Percentiles rank a stretch among this genome's conserved stretches.
These are phyloP conservation scores for Malaclemys terrapin DNA, from an alignment of 2,113 vertebrate species.

Conservation along the genomic window DNA sequence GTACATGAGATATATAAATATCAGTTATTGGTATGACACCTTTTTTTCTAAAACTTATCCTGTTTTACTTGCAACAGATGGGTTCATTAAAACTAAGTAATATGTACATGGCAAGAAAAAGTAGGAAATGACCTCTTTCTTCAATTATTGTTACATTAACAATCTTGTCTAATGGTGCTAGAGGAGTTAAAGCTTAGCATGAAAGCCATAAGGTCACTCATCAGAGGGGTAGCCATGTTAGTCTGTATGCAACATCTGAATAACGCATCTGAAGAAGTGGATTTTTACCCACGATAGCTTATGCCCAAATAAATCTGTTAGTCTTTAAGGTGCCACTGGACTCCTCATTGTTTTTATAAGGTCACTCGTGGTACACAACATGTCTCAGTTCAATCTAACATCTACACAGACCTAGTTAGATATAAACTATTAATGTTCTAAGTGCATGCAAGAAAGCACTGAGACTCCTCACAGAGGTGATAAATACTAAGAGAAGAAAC, in stretches of 20 bases:
- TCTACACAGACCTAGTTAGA: background rate
- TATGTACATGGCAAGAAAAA: fast-evolving
- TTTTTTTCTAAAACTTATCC: background rate
- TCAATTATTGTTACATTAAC: background rate
- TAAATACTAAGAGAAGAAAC: background rate
- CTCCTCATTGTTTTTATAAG: too few relatives aligned
- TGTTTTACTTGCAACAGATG: background rate
- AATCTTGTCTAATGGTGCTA: background rate
- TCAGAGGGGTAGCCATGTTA: too few relatives aligned
- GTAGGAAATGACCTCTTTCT: background rate
- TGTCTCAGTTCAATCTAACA: background rate
- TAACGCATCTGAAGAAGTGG: too few relatives aligned
- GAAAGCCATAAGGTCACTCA: background rate
- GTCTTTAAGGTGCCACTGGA: too few relatives aligned
- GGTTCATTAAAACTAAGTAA: background rate
- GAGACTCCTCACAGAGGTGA: background rate
- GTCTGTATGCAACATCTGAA: too few relatives aligned
- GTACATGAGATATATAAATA: background rate
- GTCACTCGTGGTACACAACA: background rate
- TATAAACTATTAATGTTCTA: background rate
- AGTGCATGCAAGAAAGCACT: background rate
- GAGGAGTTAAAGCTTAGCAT: background rate
- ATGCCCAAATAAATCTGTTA: too few relatives aligned
- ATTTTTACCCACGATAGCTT: too few relatives aligned
- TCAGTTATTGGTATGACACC: background rate